phyloP scores from a whole-genome alignment of 64 coral and sea anemone species.

The Cladopsammia gracilis region DNA sequence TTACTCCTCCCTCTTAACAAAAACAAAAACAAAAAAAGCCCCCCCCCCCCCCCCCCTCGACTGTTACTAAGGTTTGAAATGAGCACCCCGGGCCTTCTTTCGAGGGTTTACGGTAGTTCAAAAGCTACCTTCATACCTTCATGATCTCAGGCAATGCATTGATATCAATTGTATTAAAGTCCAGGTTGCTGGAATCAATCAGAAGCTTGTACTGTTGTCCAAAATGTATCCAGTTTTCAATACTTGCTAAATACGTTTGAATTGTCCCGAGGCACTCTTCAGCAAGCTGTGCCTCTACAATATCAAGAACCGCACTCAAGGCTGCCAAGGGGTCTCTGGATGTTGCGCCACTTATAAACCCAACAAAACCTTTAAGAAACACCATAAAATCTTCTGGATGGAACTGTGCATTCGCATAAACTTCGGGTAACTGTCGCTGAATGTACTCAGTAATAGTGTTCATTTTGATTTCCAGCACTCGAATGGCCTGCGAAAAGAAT shows the following conservation, averaged over 20 bases:
- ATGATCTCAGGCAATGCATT: background rate
- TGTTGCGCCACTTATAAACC: background rate
- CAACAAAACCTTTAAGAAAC: background rate
- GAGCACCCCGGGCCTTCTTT: no score
- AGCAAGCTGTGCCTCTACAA: background rate
- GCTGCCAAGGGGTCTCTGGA: background rate
- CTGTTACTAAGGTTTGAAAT: no score
- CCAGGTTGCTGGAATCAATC: background rate
- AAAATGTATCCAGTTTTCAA: background rate
- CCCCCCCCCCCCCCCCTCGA: no score
- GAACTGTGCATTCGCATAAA: background rate
- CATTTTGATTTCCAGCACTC: no score
- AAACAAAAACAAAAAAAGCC: no score
- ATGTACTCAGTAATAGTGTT: no score
- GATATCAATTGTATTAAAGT: background rate
- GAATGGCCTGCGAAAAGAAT: no score
- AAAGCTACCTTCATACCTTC: no score
- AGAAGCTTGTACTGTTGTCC: background rate
- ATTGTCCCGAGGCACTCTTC: background rate
- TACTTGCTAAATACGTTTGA: background rate
- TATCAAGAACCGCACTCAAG: background rate
- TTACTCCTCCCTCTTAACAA: no score
- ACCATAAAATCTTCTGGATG: background rate
- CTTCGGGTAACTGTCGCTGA: background rate
- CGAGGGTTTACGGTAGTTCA: no score